Percentiles rank a stretch among this genome's conserved stretches.
phyloP scores from a whole-genome alignment of 2,113 vertebrate genomes.

The Mobula hypostoma region DNA sequence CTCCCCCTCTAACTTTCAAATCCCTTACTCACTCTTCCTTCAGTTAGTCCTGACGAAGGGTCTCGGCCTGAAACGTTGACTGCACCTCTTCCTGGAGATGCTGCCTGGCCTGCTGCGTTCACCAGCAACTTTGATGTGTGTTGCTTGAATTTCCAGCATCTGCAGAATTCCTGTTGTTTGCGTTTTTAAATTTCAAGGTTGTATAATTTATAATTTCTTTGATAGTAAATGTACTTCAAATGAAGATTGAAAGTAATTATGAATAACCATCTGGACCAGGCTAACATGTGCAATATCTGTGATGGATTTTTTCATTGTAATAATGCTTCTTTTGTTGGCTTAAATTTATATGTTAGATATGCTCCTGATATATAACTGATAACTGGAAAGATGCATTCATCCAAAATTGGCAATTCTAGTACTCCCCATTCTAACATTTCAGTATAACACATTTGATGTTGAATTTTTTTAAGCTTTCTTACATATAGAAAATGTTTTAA shows the following conservation, averaged over 20 bases:
- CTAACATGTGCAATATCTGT: background rate
- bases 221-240: background rate
- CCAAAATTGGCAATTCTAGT: background rate
- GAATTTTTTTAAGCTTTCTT: background rate
- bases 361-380: background rate
- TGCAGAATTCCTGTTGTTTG: too few relatives aligned
- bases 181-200: too few relatives aligned
- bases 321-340: background rate
- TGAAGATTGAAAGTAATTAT: conserved; percentile 7
- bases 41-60: too few relatives aligned
- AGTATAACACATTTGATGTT: background rate
- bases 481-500: too few relatives aligned
- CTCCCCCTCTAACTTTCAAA: too few relatives aligned
- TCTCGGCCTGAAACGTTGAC: too few relatives aligned
- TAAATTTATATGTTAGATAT: background rate
- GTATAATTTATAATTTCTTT: too few relatives aligned
- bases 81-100: too few relatives aligned
- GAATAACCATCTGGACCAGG: background rate
- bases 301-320: background rate
- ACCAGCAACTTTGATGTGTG: too few relatives aligned
- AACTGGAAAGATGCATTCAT: background rate
- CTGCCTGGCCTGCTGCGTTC: too few relatives aligned
- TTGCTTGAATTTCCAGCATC: too few relatives aligned
- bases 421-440: background rate
- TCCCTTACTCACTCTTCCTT: too few relatives aligned